Base-by-base conservation (phyloP, 2,888 invertebrate genomes). In the Ormyrus pomaceus region DNA sequence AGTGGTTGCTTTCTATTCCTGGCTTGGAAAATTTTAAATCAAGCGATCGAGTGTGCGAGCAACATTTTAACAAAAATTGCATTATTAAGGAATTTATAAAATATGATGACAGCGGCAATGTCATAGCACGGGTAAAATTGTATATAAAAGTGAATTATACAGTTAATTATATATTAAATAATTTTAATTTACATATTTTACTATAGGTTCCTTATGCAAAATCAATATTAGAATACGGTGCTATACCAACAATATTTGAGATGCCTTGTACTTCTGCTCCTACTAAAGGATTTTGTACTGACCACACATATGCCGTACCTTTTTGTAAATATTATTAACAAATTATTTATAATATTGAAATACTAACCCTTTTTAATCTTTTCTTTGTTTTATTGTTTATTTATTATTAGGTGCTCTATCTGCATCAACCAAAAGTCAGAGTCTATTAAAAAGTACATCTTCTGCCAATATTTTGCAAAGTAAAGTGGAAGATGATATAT, bases 1-100 rank as follows among this genome's bases (percentile, higher is more conserved):
- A 58, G 58, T 58, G 58, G 58, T 58, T 58, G 13, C n/a, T 58
- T 58, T 58, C 58, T 58, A 58, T 58, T 58, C 58, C 58, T 58
- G n/a, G 5, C n/a, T 6, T 58, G 13, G 6, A n/a, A 58, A n/a
- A 13, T 58, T 58, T 58, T n/a, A 58, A 58, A 58, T 58, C 58
- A 58, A 58, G 58, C 58, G 58, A 58, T 58, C 58, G 58, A 58
- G 58, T 58, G 58, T 58, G 58, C 58, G 58, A 58, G 13, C n/a
- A 11, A n/a, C 58, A 58, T 58, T 58, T 58, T 58, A 5, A 58
- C n/a, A n/a, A 10, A n/a, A 58, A 58, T 58, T 58, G 1, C 5
- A 58, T 58, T 4, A 58, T 58, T 5, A 58, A 58, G 13, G 58
- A 58, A 58, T 58, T n/a, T 58, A 58, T 10, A 58, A 58, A 58